Evolutionary conservation across 1,140 invertebrate species (phyloP).

Genomic region (Lepidotrigona ventralis): DNA sequence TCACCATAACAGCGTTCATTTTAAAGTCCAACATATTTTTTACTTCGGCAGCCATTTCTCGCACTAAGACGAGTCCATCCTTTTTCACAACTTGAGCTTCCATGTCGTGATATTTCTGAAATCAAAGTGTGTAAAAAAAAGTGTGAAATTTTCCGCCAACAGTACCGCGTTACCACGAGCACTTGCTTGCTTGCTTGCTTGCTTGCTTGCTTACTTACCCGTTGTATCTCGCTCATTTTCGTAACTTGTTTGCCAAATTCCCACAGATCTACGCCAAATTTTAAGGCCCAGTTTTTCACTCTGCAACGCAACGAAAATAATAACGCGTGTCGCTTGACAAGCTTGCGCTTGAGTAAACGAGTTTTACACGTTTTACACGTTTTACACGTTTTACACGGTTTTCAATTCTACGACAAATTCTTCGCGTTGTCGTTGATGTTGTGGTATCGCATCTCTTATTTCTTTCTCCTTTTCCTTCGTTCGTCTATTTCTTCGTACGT

Average conservation of each 20-base stretch:
- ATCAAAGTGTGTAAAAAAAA: not conserved
- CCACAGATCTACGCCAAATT: slow-evolving; percentile 93
- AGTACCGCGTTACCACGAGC: not conserved
- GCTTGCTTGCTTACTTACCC: slow-evolving; percentile 81
- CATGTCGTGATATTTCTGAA: slow-evolving; percentile 88
- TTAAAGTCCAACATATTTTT: slow-evolving; percentile 96
- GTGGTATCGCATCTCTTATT: not conserved
- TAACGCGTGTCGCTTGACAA: not conserved
- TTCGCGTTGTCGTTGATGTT: not conserved
- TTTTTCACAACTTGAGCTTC: slow-evolving; percentile 87
- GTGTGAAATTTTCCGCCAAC: not conserved
- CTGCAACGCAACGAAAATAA: slow-evolving; percentile 83
- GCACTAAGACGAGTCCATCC: slow-evolving; percentile 90
- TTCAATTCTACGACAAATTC: not conserved
- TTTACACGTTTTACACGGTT: too few species aligned
- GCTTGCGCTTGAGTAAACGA: not conserved
- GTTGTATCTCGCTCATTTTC: slow-evolving; percentile 92
- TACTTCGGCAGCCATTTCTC: slow-evolving; percentile 91
- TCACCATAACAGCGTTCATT: slow-evolving; percentile 93
- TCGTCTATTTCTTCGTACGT: too few species aligned
- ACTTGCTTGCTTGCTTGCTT: too few species aligned
- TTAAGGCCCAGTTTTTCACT: slow-evolving; percentile 94
- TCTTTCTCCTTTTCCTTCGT: too few species aligned
- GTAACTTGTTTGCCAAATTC: slow-evolving; percentile 92
- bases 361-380: not conserved